Evolutionary conservation across 2,797 vertebrate genomes (phyloP), one percentile per base, ranked within the genome.

Genomic region (Hoplostethus atlanticus): DNA sequence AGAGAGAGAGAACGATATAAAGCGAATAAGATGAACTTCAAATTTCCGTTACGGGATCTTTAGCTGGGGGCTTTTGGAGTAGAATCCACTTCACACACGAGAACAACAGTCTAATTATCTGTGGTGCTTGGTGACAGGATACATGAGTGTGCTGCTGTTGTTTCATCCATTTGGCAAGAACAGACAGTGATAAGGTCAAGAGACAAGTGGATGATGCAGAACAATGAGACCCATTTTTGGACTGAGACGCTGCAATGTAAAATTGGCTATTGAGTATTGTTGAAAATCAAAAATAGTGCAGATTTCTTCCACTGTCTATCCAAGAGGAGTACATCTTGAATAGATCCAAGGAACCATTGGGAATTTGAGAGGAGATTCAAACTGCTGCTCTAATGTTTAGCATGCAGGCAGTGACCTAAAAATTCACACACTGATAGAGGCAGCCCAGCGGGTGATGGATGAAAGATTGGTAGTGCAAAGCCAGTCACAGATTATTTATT

Each of bases 401-500:
- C 56, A 86, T 85, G 69, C 78, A 81, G 76, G 6, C 71, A 13
- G 61, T 48, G 65, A 30, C 56, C 57, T 71, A 57, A 44, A 71
- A 74, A 84, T 70, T 76, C 63, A 62, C 16, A 3, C 57, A 81
- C 73, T 54, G 73, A 78, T 76, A 73, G 64, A 86, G 77, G 64
- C 74, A 84, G 86, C 64, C 80, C 67, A 80, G 67, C 64, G 81
- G 63, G 71, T 91, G 92, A 93, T 91, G 79, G 78, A 93, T 89
- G 85, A 66, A 56, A 51, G 61, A 78, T 83, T 87, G 88, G 60
- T 77, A 56, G 79, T 71, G 77, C 80, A 88, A 76, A 91, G 91
- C 80, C 73, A 81, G 72, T 64, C 64, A 65, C 63, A 89, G 84
- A 93, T 93, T 92, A 92, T 93, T 87, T 92, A 94, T 94, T 84